phyloP scores from a whole-genome alignment of 2,888 invertebrate genomes.

The Drosophila pseudotalamancana region DNA sequence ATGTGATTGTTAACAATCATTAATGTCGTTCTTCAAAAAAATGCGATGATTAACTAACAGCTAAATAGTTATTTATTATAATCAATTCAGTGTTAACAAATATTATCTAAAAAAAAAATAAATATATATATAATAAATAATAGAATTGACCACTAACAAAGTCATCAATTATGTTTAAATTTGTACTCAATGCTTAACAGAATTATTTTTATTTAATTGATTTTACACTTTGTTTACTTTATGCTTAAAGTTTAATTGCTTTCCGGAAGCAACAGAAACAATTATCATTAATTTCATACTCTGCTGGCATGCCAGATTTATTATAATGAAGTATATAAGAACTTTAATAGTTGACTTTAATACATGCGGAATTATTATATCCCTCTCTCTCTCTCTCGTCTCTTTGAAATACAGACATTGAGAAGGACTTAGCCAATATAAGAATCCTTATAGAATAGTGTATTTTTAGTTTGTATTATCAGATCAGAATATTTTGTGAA shows the following conservation, averaged over 20 bases:
- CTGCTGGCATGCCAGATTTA: not conserved
- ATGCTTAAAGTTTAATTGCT: conserved; percentile 30
- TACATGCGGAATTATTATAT: too few relatives aligned
- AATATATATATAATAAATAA: not conserved
- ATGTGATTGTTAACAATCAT: not conserved
- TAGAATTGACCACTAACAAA: not conserved
- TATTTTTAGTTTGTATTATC: too few relatives aligned
- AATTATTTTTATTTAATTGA: conserved; percentile 28
- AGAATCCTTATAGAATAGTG: too few relatives aligned
- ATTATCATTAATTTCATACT: not conserved
- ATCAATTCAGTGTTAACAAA: not conserved
- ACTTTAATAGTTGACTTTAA: too few relatives aligned
- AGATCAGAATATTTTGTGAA: too few relatives aligned
- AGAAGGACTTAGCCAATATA: too few relatives aligned
- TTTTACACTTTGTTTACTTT: conserved; percentile 11
- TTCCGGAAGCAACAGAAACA: not conserved
- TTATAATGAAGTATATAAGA: not conserved
- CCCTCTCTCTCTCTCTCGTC: too few relatives aligned
- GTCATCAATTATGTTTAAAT: not conserved
- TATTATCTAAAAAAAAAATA: not conserved
- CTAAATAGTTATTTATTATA: too few relatives aligned
- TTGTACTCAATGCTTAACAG: not conserved
- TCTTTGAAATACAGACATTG: too few relatives aligned
- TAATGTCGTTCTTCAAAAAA: not conserved
- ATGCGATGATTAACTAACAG: not conserved